These are phyloP conservation scores for Sesia apiformis DNA, from an alignment of 2,888 invertebrate species.

Conservation along the genomic window DNA sequence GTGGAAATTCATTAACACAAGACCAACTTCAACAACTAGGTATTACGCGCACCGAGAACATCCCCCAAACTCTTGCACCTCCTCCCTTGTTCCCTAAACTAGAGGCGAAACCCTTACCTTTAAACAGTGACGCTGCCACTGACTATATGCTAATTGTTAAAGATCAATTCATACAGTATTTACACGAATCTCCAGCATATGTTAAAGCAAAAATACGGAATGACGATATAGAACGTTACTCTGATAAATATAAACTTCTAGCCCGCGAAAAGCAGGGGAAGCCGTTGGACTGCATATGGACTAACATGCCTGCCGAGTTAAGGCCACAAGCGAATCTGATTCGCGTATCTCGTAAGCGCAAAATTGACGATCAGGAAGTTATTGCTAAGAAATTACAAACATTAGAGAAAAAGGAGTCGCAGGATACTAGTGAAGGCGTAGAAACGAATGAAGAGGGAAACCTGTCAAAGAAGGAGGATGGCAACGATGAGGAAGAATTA, in stretches of 20 bases:
- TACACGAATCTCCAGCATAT: conserved; percentile 79
- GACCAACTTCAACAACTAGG: conserved; percentile 76
- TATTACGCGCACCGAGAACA: conserved; percentile 70
- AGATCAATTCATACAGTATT: conserved; percentile 81
- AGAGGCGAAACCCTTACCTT: conserved; percentile 70
- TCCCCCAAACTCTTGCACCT: conserved; percentile 65
- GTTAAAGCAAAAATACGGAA: conserved; percentile 64
- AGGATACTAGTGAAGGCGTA: conserved; percentile 58
- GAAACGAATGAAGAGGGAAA: conserved; percentile 57
- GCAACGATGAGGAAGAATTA: conserved; percentile 72
- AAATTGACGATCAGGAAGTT: conserved; percentile 46
- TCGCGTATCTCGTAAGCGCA: conserved; percentile 42
- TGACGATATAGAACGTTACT: conserved; percentile 71
- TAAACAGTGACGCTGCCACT: conserved; percentile 72
- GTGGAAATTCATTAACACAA: conserved; percentile 64
- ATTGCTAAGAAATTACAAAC: conserved; percentile 74
- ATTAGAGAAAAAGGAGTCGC: conserved; percentile 78
- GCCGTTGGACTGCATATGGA: conserved; percentile 72
- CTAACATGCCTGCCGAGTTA: conserved; percentile 77
- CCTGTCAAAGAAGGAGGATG: conserved; percentile 66
- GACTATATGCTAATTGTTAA: conserved; percentile 82
- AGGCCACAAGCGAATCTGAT: conserved; percentile 64
- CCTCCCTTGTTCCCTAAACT: conserved; percentile 76
- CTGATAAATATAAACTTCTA: conserved; percentile 71
- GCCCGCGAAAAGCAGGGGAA: conserved; percentile 62